Conservation (phyloP, 2,113 vertebrate genomes). For the Chascanopsetta lugubris region DNA sequence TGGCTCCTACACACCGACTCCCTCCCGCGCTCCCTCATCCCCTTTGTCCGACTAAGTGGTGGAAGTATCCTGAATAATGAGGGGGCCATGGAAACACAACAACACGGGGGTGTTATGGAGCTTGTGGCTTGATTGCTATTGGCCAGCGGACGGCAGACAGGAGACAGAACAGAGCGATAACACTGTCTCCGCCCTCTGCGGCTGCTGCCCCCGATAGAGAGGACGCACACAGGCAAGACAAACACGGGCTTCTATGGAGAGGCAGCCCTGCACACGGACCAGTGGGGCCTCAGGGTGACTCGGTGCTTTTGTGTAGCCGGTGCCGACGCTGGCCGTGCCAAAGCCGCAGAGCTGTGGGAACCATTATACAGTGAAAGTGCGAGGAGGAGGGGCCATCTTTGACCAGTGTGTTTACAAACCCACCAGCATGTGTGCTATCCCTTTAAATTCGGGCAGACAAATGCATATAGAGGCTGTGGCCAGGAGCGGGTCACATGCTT, state of each 20-base stretch:
- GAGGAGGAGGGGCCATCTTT: too few species aligned
- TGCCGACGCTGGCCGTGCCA: slow-evolving; percentile 8
- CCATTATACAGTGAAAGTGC: background rate
- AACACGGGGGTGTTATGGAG: slow-evolving; percentile 17
- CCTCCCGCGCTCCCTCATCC: background rate
- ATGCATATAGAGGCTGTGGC: too few species aligned
- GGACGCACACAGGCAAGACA: slow-evolving; percentile 26
- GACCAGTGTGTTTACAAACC: too few species aligned
- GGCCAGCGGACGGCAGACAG: slow-evolving; percentile 26
- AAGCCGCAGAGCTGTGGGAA: slow-evolving; percentile 23
- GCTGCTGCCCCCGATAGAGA: slow-evolving; percentile 42
- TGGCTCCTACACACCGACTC: slow-evolving; percentile 4
- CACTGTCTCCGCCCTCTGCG: slow-evolving; percentile 41
- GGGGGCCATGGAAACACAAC: slow-evolving; percentile 5
- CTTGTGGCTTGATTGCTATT: slow-evolving; percentile 23
- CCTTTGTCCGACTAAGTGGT: slow-evolving; percentile 20
- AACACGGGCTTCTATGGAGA: slow-evolving; percentile 19
- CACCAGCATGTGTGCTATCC: too few species aligned
- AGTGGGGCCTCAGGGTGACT: slow-evolving; percentile 59
- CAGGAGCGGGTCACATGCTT: too few species aligned
- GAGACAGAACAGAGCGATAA: slow-evolving; percentile 46
- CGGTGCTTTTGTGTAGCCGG: slow-evolving; percentile 46
- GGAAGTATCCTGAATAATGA: background rate
- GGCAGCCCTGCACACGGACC: slow-evolving; percentile 25
- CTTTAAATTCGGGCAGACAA: too few species aligned